Base-by-base conservation (phyloP, 2,888 invertebrate species). In the Amphipyra berbera region DNA sequence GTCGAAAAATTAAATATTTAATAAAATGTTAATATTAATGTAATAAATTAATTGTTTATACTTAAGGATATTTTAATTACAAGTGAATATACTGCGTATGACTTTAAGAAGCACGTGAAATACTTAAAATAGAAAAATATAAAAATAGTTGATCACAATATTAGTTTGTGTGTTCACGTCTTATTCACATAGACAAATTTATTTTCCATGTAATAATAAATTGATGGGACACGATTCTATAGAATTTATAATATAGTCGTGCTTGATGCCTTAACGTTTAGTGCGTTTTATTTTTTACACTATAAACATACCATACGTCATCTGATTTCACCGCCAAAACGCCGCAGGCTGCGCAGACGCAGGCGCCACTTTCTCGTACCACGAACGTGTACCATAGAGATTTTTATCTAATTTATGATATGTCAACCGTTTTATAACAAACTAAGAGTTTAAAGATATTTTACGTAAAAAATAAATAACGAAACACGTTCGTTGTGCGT, bases 291-390 rank as follows among this genome's bases (percentile, higher is more conserved):
- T 38, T 53, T 65, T 71, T 21, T 21, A 21, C 21, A 21, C 21
- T 21, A 21, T 1, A 2, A 21, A 21, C 21, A 21, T 66, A 61
- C 35, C 14, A 44, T 58, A 68, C 73, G 72, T 63, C 77, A 73
- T 61, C 46, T 68, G 81, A 82, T 85, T 84, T 84, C 85, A 78
- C 84, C 77, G 76, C 68, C 76, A 72, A 81, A 79, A 76, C 58
- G 79, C 83, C 78, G 50, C 61, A 35, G 71, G 84, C 74, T 67
- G 58, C 61, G 73, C 55, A 54, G 74, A 78, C 79, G 79, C 76
- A 54, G 74, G 79, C 79, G 79, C 76, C 79, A 81, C 85, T 85
- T 85, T 85, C 85, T 73, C 83, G 58, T 53, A 44, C 15, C 40
- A 47, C 50, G 52, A 55, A 57, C 60, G 60, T 50, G 13, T 57